Evolutionary conservation across 2,797 vertebrate genomes (phyloP).

Genomic region (Holocentrus rufus): DNA sequence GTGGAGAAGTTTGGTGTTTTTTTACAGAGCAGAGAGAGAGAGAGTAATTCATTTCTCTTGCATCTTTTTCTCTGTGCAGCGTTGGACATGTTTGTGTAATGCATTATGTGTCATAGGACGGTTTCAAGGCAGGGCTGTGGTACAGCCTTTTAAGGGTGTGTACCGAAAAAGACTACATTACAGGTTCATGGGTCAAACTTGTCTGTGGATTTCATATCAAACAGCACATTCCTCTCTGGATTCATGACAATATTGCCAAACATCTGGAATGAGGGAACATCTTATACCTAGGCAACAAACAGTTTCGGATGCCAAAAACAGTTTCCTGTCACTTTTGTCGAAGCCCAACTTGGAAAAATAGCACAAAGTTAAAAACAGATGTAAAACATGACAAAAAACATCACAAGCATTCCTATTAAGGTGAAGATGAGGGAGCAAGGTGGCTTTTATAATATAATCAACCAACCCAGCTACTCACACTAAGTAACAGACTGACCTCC

Average conservation of each 20-base stretch:
- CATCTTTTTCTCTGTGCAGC: constrained; percentile 24
- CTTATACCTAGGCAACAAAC: constrained; percentile 35
- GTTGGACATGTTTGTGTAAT: constrained; percentile 44
- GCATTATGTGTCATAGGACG: constrained; percentile 45
- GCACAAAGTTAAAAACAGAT: constrained; percentile 33
- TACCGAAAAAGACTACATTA: constrained; percentile 11
- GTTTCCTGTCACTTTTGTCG: constrained; percentile 27
- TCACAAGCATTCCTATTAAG: not conserved
- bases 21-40: not conserved
- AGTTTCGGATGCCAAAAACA: constrained; percentile 21
- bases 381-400: constrained; percentile 12
- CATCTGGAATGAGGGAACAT: constrained; percentile 52
- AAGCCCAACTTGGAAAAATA: not conserved
- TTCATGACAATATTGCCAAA: constrained; percentile 51
- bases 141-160: constrained; percentile 53
- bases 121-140: constrained; percentile 17
- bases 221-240: constrained; percentile 37
- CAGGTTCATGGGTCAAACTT: constrained; percentile 54
- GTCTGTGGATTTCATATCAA: constrained; percentile 32
- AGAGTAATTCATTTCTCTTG: constrained; percentile 1
- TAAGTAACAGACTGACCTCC: constrained; percentile 42
- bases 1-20: constrained; percentile 47
- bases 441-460: not conserved
- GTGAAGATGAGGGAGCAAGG: not conserved
- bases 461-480: not conserved